phyloP scores from a whole-genome alignment of 2,888 invertebrate species.

The Dasysyrphus albostriatus region DNA sequence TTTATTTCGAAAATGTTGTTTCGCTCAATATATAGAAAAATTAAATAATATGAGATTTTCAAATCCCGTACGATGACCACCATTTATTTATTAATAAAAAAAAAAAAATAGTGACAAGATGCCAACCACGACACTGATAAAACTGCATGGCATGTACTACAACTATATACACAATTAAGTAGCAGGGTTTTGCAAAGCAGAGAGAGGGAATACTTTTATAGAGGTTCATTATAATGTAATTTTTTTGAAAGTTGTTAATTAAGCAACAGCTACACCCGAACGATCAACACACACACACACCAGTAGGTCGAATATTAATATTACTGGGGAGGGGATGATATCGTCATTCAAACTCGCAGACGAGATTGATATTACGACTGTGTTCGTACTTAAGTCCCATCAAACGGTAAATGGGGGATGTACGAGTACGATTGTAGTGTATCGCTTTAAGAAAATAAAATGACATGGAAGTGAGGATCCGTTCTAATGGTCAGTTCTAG shows the following conservation, averaged over 20 bases:
- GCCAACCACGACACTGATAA: constrained; percentile 48
- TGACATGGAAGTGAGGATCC: constrained; percentile 82
- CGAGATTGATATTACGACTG: constrained; percentile 2
- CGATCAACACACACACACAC: constrained; percentile 42
- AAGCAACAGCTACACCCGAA: constrained; percentile 53
- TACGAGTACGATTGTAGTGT: constrained; percentile 15
- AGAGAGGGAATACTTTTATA: constrained; percentile 51
- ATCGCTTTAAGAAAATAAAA: constrained; percentile 80
- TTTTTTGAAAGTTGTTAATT: constrained; percentile 69
- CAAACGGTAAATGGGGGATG: constrained; percentile 59
- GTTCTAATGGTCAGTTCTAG: constrained; percentile 82
- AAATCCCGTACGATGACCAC: constrained; percentile 64
- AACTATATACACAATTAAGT: constrained; percentile 17
- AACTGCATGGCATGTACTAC: constrained; percentile 49
- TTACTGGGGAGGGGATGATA: constrained; percentile 61
- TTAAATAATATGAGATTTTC: constrained; percentile 52
- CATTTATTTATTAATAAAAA: constrained; percentile 15
- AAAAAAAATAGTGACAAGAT: constrained; percentile 31
- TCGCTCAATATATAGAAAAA: constrained; percentile 13
- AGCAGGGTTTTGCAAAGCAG: constrained; percentile 36
- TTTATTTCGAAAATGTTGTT: constrained; percentile 18
- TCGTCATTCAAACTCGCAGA: constrained; percentile 29
- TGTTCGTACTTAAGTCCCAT: constrained; percentile 33
- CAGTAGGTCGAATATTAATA: background rate
- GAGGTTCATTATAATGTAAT: constrained; percentile 69